phyloP scores from a whole-genome alignment of 2,888 invertebrate genomes.

The Unio delphinus region DNA sequence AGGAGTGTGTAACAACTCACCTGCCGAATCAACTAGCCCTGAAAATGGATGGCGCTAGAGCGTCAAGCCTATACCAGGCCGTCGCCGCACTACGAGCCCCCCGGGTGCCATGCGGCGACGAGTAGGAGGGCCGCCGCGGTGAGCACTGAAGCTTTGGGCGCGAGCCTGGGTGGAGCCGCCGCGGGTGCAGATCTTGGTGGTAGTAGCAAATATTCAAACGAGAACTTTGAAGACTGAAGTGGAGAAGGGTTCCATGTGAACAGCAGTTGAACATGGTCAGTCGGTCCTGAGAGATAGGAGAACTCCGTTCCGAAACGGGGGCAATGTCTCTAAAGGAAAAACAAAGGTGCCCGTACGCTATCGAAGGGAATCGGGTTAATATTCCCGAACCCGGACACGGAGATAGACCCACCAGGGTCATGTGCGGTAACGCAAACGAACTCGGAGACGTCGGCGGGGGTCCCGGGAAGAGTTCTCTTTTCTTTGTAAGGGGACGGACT shows the following conservation, averaged over 20 bases:
- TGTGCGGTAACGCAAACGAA: slow-evolving; percentile 72
- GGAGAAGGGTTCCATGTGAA: slow-evolving; percentile 78
- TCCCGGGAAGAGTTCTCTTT: too few species aligned
- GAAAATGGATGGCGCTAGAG: too few species aligned
- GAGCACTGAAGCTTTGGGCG: slow-evolving; percentile 77
- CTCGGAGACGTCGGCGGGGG: slow-evolving; percentile 71
- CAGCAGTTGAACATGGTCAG: slow-evolving; percentile 67
- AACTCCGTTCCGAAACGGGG: slow-evolving; percentile 53
- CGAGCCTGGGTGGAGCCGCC: slow-evolving; percentile 73
- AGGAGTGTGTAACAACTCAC: too few species aligned
- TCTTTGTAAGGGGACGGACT: slow-evolving; percentile 69
- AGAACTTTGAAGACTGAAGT: slow-evolving; percentile 62
- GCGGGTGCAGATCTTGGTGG: slow-evolving; percentile 78
- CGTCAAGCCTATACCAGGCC: too few species aligned
- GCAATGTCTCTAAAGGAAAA: neutral
- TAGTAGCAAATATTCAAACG: slow-evolving; percentile 81
- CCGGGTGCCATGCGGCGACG: too few species aligned
- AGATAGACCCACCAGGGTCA: slow-evolving; percentile 75
- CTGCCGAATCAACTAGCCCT: too few species aligned
- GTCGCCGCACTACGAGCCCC: too few species aligned
- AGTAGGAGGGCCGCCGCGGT: slow-evolving; percentile 74
- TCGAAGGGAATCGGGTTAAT: slow-evolving; percentile 70
- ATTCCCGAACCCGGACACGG: too few species aligned
- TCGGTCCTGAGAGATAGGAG: slow-evolving; percentile 58
- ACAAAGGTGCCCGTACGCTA: slow-evolving; percentile 17